Evolutionary conservation across 1,140 invertebrate species (phyloP).

Genomic region (Ips typographus): DNA sequence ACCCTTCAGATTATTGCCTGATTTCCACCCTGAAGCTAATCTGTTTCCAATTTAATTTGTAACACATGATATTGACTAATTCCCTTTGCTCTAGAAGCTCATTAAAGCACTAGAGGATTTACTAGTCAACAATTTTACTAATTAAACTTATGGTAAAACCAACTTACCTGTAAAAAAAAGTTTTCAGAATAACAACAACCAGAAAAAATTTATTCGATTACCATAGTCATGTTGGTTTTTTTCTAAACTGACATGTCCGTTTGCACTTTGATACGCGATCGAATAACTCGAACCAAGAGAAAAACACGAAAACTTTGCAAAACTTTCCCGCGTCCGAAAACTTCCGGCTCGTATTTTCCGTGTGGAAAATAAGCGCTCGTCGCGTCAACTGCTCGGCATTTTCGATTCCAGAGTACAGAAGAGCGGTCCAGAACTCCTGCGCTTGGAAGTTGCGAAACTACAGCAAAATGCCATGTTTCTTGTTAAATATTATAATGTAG

Average conservation of each 20-base stretch:
- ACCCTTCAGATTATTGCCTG: too few relatives aligned
- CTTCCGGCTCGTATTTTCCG: conserved; percentile 6
- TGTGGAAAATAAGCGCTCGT: conserved; percentile 16
- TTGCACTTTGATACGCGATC: too few relatives aligned
- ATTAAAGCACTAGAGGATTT: too few relatives aligned
- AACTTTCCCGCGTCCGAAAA: conserved; percentile 16
- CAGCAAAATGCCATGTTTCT: neutral
- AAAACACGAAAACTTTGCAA: neutral
- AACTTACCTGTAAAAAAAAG: neutral
- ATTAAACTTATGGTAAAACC: neutral
- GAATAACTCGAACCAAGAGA: neutral
- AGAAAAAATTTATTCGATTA: too few relatives aligned
- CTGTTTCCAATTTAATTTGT: too few relatives aligned
- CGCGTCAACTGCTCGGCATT: conserved; percentile 11
- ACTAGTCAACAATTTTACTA: too few relatives aligned
- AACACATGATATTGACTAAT: too few relatives aligned
- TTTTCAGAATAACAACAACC: neutral
- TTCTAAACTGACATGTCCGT: too few relatives aligned
- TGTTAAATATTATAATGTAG: too few relatives aligned
- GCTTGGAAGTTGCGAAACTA: neutral
- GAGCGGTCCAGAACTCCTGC: conserved; percentile 15
- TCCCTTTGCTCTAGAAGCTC: too few relatives aligned
- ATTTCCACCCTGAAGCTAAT: too few relatives aligned
- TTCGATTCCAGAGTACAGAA: neutral
- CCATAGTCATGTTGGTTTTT: too few relatives aligned